These are phyloP conservation scores for Alentia gelatinosa DNA, from an alignment of 2,888 invertebrate genomes.

Conservation along the genomic window DNA sequence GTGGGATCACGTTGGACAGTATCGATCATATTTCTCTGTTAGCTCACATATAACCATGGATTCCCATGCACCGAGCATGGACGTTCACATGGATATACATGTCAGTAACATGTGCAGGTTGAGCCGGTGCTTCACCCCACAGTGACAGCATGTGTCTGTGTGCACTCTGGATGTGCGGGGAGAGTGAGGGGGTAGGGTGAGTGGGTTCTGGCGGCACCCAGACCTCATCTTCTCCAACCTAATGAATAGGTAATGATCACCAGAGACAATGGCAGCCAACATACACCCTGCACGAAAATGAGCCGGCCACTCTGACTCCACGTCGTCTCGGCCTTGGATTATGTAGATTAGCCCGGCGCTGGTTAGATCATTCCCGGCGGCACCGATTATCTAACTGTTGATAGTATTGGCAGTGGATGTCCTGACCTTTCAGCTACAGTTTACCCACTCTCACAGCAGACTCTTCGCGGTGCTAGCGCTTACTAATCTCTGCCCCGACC, in stretches of 20 bases:
- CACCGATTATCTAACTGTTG: not conserved
- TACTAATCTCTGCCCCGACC: no score
- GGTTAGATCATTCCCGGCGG: not conserved
- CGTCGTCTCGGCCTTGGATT: not conserved
- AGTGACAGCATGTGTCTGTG: not conserved
- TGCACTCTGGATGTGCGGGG: not conserved
- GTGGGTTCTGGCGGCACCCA: no score
- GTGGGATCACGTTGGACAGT: no score
- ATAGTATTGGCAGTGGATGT: not conserved
- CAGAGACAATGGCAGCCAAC: not conserved
- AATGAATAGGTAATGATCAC: constrained; percentile 35
- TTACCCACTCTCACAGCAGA: no score
- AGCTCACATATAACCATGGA: no score
- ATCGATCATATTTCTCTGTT: no score
- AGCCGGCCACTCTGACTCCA: not conserved
- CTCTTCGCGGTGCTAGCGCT: no score
- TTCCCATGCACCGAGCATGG: no score
- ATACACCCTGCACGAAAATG: not conserved
- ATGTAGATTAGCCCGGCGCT: not conserved
- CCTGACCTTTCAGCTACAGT: not conserved
- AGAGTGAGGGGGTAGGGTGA: not conserved
- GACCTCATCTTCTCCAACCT: constrained; percentile 16
- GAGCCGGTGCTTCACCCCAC: no score
- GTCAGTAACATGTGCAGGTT: no score
- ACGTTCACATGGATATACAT: no score